These are phyloP conservation scores for Nemopilema nomurai DNA, from an alignment of 30 jellyfish, hydroid and myxozoan species.

Conservation along the genomic window DNA sequence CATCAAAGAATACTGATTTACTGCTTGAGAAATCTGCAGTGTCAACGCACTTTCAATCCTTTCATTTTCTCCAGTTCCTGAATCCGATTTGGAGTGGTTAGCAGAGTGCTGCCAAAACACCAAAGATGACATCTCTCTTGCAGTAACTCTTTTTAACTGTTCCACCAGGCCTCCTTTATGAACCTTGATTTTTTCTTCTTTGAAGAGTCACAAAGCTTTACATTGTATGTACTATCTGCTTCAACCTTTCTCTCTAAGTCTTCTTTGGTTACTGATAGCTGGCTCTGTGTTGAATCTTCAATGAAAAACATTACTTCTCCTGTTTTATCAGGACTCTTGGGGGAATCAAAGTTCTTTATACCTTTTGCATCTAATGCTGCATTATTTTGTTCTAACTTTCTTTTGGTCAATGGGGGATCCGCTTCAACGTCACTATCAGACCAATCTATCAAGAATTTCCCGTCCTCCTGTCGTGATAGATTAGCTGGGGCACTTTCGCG, in stretches of 20 bases:
- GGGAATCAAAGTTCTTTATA: slow-evolving; percentile 40
- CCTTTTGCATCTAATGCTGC: background rate
- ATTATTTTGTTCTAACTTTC: background rate
- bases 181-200: slow-evolving; percentile 45
- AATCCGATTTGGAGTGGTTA: background rate
- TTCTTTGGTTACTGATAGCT: background rate
- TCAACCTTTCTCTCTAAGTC: background rate
- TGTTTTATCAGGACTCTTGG: slow-evolving; percentile 17
- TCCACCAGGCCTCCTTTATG: slow-evolving; percentile 56
- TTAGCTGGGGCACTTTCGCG: background rate
- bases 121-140: slow-evolving; percentile 57
- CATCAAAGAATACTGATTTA: slow-evolving; percentile 5
- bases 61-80: background rate
- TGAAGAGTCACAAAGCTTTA: slow-evolving; percentile 45
- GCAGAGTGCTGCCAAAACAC: slow-evolving; percentile 64
- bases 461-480: background rate
- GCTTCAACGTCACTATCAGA: slow-evolving; percentile 44
- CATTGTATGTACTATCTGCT: background rate
- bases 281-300: background rate
- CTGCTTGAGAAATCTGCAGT: slow-evolving; percentile 4
- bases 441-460: slow-evolving; percentile 21
- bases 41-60: background rate
- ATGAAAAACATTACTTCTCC: background rate
- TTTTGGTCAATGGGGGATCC: background rate
- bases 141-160: slow-evolving; percentile 23